A percentile compares a stretch with the other conserved stretches of the same genome.
Evolutionary conservation across 64 coral and sea anemone species (phyloP).

Genomic region (Montipora cactus): DNA sequence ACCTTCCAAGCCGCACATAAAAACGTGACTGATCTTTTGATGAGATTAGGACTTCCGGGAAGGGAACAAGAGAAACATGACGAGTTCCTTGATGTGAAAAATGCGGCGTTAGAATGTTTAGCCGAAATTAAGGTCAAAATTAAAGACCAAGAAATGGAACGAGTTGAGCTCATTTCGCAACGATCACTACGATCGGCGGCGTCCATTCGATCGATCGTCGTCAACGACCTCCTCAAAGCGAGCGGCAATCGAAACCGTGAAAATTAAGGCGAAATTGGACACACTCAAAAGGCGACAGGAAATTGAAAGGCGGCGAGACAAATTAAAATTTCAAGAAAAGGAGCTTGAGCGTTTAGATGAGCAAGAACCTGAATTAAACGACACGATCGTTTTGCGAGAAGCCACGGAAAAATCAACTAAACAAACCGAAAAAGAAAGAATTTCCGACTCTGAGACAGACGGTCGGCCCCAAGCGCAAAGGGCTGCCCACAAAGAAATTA

Average conservation of each 20-base stretch:
- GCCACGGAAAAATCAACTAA: neutral
- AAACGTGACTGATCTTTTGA: no score
- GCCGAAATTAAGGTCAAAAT: no score
- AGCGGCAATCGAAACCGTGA: slow-evolving; percentile 1
- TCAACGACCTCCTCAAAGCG: neutral
- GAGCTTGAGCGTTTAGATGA: no score
- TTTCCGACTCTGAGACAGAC: neutral
- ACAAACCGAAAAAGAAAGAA: neutral
- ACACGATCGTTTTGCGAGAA: neutral
- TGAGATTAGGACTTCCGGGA: no score
- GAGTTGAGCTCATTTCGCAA: no score
- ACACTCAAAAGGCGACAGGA: slow-evolving; percentile 10
- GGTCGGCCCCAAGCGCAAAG: neutral
- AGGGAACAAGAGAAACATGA: no score
- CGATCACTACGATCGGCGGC: neutral
- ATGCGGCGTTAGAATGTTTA: no score
- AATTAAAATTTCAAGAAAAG: neutral
- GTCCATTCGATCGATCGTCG: neutral
- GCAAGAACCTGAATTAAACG: neutral
- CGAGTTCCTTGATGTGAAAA: no score
- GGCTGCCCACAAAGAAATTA: neutral
- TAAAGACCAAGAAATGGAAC: no score
- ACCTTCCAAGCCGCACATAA: no score
- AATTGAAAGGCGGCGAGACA: neutral
- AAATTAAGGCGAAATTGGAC: slow-evolving; percentile 4